Base-by-base conservation (phyloP, 2,888 invertebrate genomes). In the Drosophila hamatofila region DNA sequence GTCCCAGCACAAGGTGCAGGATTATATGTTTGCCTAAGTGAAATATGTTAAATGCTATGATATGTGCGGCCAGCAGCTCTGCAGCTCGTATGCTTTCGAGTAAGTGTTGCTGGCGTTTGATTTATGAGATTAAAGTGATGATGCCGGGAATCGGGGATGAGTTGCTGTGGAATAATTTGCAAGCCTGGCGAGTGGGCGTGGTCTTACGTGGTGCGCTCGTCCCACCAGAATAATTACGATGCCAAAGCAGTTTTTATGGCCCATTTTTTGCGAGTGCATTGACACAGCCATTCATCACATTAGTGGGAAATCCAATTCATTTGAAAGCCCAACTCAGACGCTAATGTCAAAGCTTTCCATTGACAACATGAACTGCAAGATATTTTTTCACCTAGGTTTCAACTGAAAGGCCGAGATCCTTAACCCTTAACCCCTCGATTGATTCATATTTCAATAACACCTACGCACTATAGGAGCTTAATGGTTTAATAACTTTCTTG, bases 11-110 rank as follows among this genome's bases (percentile, higher is more conserved):
- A 74, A 78, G 88, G 74, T 78, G 62, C 69, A 55, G 82, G 81
- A 86, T 90, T 86, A 88, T 86, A 86, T 86, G 81, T 88, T 88
- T 86, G 78, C 81, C 81, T 86, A 88, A 88, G 89, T 86, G 89
- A 88, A 90, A 90, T 88, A 88, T 90, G 87, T 83, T 88, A 75
- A 88, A 82, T 86, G 81, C 75, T 87, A 89, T 80, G 78, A 89
- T 88, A 89, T 84, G 83, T 85, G 81, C 58, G 67, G 72, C 54
- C 37, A 21, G 27, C n/a, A 25, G 23, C 44, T 46, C 52, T 55
- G 59, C 54, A 61, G 62, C 27, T 69, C 25, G 18, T 27, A 55
- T 59, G 59, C 18, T 35, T 51, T 49, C 64, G 39, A 49, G 49
- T 55, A 71, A 51, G 70, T 78, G 70, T 81, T n/a, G n/a, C n/a